phyloP scores from a whole-genome alignment of 2,888 invertebrate species.

The Euphydryas editha region DNA sequence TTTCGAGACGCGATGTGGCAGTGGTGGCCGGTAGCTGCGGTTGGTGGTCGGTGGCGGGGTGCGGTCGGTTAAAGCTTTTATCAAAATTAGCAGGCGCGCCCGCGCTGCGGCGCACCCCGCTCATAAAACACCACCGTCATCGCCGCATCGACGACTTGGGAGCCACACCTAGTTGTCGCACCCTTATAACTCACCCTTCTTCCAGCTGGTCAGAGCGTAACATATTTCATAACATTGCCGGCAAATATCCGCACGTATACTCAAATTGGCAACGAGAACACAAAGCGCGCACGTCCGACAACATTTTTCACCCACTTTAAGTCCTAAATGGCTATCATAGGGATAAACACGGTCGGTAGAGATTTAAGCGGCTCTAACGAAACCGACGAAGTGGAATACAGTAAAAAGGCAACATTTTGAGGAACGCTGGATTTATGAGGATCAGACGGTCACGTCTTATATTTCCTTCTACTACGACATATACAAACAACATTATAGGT shows the following conservation, averaged over 20 bases:
- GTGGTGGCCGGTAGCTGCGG: slow-evolving; percentile 51
- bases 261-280: slow-evolving; percentile 38
- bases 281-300: slow-evolving; percentile 40
- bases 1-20: slow-evolving; percentile 16
- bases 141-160: slow-evolving; percentile 65
- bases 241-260: slow-evolving; percentile 28
- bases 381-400: slow-evolving; percentile 46
- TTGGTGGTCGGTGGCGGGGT: slow-evolving; percentile 56
- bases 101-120: slow-evolving; percentile 71
- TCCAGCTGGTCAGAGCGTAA: slow-evolving; percentile 32
- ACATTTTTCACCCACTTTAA: slow-evolving; percentile 44
- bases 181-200: slow-evolving; percentile 64
- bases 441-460: slow-evolving; percentile 41
- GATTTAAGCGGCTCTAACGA: slow-evolving; percentile 44
- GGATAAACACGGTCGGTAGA: slow-evolving; percentile 48
- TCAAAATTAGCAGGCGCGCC: slow-evolving; percentile 81
- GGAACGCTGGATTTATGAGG: slow-evolving; percentile 45
- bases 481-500: slow-evolving; percentile 9
- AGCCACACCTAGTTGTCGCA: slow-evolving; percentile 75
- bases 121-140: slow-evolving; percentile 79
- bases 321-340: slow-evolving; percentile 49
- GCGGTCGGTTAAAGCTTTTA: slow-evolving; percentile 81
- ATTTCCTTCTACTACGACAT: slow-evolving; percentile 22
- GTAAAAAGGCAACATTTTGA: slow-evolving; percentile 45
- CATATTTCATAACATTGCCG: slow-evolving; percentile 26